Percentiles rank a stretch among this genome's conserved stretches.
Evolutionary conservation across 2,888 invertebrate genomes (phyloP).

Genomic region (Esperia sulphurella): DNA sequence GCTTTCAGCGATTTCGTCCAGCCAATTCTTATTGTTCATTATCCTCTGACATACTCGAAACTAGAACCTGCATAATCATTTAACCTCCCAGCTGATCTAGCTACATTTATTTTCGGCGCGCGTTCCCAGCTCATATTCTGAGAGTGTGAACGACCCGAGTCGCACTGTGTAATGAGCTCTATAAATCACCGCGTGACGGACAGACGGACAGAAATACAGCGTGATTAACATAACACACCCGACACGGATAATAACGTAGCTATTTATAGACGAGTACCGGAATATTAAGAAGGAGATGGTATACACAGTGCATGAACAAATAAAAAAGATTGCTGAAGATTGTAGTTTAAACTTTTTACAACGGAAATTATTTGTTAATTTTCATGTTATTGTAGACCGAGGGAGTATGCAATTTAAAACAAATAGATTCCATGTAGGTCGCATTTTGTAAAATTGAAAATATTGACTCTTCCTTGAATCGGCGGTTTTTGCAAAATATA

Average conservation of each 20-base stretch:
- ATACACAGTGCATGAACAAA: neutral
- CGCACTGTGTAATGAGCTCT: conserved; percentile 39
- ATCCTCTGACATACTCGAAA: neutral
- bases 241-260: neutral
- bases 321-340: neutral
- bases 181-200: conserved; percentile 49
- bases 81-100: no score
- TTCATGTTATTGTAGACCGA: no score
- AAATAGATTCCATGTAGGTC: no score
- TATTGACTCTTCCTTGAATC: no score
- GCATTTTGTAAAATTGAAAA: no score
- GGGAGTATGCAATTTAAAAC: no score
- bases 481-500: no score
- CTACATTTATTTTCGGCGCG: no score
- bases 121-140: neutral
- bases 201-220: conserved; percentile 47
- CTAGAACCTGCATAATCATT: neutral
- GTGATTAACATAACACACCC: conserved; percentile 42
- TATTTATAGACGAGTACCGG: neutral
- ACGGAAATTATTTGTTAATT: no score
- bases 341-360: no score
- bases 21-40: no score
- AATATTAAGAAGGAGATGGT: neutral
- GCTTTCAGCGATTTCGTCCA: no score
- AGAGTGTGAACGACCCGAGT: neutral